Base-by-base conservation (phyloP, 2,113 vertebrate genomes). In the Odontophorus gujanensis region DNA sequence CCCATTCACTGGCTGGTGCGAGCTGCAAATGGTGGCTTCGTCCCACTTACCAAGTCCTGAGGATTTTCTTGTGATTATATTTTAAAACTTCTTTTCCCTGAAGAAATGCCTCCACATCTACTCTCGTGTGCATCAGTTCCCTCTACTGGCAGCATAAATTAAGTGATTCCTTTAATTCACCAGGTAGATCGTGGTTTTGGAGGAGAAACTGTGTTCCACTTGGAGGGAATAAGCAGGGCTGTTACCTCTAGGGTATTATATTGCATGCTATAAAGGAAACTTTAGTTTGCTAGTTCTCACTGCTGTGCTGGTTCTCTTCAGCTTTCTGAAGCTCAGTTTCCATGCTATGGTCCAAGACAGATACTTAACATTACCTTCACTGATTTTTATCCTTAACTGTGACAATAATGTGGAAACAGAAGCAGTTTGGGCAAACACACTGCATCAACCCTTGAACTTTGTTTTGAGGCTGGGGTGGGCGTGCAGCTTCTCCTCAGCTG, bases 121-220 rank as follows among this genome's bases (percentile, higher is more conserved):
- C 94, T 95, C 95, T 69, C 73, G 3, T 84, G 88, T 94, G 81
- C 93, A 95, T 96, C 95, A 86, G 94, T 97, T 95, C 93, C 95
- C 94, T 96, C 93, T 96, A 38, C 94, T 96, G 95, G 91, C 85
- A 95, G 48, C 87, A 94, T 93, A 93, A 96, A 94, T 97, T 92
- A 95, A 95, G 62, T 30, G 90, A 68, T 94, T 76, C 53, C 83
- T 88, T 92, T 92, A 94, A 95, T 95, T 92, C 83, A 81, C 72
- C 90, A 90, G 91, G 93, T 95, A 65, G 79, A 21, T 9, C 0
- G 5, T 42, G 68, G 20, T 34, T 86, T 91, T 88, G 73, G 61
- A 81, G 71, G 77, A 53, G 63, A 58, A 32, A 40, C 47, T 6
- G 21, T 38, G 43, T 30, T 81, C n/a, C 0, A 1, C 12, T n/a